These are phyloP conservation scores for Calidris pugnax DNA, from an alignment of 2,113 vertebrate genomes.

Conservation along the genomic window DNA sequence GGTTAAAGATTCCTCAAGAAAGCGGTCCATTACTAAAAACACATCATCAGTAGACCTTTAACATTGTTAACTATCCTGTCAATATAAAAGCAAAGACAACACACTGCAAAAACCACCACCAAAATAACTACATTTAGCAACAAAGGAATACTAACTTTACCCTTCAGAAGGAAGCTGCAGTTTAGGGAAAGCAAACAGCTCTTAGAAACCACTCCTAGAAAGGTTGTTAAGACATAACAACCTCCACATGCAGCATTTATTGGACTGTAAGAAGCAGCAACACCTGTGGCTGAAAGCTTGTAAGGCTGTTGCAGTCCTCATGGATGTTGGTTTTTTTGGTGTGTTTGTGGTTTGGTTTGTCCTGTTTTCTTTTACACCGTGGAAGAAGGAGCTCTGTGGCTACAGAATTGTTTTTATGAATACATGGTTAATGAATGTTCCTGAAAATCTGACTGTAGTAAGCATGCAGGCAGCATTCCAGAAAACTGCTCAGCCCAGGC, in stretches of 20 bases:
- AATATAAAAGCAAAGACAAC: neutral
- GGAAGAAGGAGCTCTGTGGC: neutral
- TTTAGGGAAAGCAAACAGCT: neutral
- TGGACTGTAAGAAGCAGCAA: neutral
- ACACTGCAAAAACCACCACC: neutral
- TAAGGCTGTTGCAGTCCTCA: neutral
- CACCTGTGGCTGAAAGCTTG: neutral
- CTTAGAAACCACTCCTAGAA: neutral
- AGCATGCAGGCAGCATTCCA: fast-evolving
- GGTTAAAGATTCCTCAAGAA: neutral
- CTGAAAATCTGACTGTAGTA: neutral
- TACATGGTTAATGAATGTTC: neutral
- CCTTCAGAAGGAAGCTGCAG: neutral
- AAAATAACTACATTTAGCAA: neutral
- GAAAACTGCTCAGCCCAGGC: neutral
- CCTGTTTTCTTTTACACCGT: neutral
- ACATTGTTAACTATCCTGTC: neutral
- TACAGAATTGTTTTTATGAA: neutral
- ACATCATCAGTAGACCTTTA: neutral
- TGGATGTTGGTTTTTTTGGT: neutral
- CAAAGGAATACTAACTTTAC: neutral
- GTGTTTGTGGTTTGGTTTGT: neutral
- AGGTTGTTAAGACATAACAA: neutral
- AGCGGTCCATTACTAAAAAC: neutral
- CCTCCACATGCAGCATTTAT: neutral